Evolutionary conservation across 2,113 vertebrate genomes (phyloP), one percentile per base, ranked within the genome.

Genomic region (Phrynocephalus versicolor): DNA sequence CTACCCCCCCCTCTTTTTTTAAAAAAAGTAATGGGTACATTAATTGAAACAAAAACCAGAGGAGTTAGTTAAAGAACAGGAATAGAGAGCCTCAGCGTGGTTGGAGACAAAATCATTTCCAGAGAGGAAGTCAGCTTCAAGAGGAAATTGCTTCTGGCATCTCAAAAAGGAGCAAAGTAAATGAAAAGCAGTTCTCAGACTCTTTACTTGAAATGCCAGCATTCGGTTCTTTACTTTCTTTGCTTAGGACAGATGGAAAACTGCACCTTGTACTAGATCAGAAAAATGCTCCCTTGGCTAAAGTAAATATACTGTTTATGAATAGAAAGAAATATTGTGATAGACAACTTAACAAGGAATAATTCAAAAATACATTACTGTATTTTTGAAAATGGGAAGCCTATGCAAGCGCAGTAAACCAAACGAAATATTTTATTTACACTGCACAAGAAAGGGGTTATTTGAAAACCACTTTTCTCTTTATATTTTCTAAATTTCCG

Each of bases 51-150:
- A 65, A 35, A 89, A 88, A 86, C 35, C 81, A 89, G 87, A 71
- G 86, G 83, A 90, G 89, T 87, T 83, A 90, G 89, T 75, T 86
- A 89, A 92, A 89, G 91, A 94, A 93, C 90, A 79, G 91, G 90
- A 91, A 90, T 85, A 91, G 83, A 71, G 86, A 92, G 91, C 88
- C 92, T 95, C 88, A 93, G 85, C 70, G 90, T 92, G 92, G 88
- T 94, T 95, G 91, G 93, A 95, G 95, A 95, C 86, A 96, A 96
- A 95, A 95, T 95, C 89, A 93, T 92, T 96, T 96, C 94, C 95
- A 96, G 94, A 96, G 95, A 96, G 95, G 95, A 97, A 96, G 94
- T 95, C 90, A 92, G 89, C 89, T 95, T 94, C 93, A 85, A 92
- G 92, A 96, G 93, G 93, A 96, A 96, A 95, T 94, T 92, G 86